A percentile compares a stretch with the other conserved stretches of the same genome.
These are phyloP conservation scores for Aphelocoma coerulescens DNA, from an alignment of 2,113 vertebrate species.

Conservation along the genomic window DNA sequence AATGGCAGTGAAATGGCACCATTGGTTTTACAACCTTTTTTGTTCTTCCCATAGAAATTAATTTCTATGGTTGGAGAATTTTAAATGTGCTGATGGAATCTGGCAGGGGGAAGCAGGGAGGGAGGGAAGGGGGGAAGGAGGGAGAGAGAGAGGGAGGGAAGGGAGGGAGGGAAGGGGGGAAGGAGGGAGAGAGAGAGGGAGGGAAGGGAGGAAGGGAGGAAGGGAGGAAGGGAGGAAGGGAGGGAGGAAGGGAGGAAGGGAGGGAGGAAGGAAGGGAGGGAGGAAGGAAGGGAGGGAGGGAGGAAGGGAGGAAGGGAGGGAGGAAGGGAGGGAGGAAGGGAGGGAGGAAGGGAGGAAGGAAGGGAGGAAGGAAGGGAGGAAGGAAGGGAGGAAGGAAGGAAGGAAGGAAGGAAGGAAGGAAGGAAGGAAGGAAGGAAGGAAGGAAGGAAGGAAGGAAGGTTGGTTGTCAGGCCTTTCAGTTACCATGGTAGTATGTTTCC, in stretches of 20 bases:
- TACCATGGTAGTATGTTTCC: slow-evolving; percentile 70
- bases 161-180: not conserved
- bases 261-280: not conserved
- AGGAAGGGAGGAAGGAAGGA: not conserved
- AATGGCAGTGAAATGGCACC: not conserved
- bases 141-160: not conserved
- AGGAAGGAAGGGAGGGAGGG: not conserved
- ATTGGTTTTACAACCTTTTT: not conserved
- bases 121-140: not conserved
- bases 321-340: not conserved
- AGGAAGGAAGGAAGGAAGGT: not conserved
- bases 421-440: not conserved
- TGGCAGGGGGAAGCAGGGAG: not conserved
- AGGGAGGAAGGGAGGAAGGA: not conserved
- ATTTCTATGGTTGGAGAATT: not conserved
- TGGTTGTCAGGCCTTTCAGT: slow-evolving; percentile 41
- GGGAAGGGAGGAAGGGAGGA: accelerated
- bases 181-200: not conserved
- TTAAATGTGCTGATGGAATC: not conserved
- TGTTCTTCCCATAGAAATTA: not conserved
- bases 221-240: not conserved
- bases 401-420: not conserved
- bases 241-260: not conserved
- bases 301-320: not conserved
- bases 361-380: not conserved